These are phyloP conservation scores for Accipiter cooperii DNA, from an alignment of 2,113 vertebrate species.

Conservation along the genomic window DNA sequence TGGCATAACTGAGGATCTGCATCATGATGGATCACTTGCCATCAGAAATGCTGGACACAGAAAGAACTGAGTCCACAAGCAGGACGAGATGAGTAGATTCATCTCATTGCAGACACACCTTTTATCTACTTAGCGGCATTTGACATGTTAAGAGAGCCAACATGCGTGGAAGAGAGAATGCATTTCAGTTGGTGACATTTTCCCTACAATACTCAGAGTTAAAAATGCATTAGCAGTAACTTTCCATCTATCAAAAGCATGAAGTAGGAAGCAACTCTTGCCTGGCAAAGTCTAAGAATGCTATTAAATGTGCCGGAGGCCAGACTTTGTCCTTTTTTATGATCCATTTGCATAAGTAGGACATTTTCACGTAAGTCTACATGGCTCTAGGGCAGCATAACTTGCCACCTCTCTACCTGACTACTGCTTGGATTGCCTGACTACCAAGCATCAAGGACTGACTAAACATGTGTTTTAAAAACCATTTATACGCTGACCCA, in stretches of 20 bases:
- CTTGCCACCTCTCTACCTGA: neutral
- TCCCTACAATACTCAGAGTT: conserved; percentile 34
- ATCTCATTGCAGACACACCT: neutral
- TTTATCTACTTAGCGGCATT: conserved; percentile 13
- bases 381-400: neutral
- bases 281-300: conserved; percentile 43
- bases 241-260: conserved; percentile 22
- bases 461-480: neutral
- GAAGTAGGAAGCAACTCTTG: conserved; percentile 13
- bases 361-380: conserved; percentile 28
- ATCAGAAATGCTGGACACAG: neutral
- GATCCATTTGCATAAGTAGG: conserved; percentile 50
- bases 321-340: conserved; percentile 42
- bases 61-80: neutral
- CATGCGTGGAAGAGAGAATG: neutral
- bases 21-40: neutral
- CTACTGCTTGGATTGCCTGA: neutral
- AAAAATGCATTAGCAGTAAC: conserved; percentile 38
- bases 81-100: neutral
- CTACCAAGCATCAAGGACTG: neutral
- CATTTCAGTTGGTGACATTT: neutral
- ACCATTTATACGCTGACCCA: neutral
- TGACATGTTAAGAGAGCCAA: conserved; percentile 8
- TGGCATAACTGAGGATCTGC: neutral
- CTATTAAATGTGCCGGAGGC: conserved; percentile 40